A percentile compares a stretch with the other conserved stretches of the same genome.
Conservation (phyloP, 2,888 invertebrate species). For the Perdita meconis region DNA sequence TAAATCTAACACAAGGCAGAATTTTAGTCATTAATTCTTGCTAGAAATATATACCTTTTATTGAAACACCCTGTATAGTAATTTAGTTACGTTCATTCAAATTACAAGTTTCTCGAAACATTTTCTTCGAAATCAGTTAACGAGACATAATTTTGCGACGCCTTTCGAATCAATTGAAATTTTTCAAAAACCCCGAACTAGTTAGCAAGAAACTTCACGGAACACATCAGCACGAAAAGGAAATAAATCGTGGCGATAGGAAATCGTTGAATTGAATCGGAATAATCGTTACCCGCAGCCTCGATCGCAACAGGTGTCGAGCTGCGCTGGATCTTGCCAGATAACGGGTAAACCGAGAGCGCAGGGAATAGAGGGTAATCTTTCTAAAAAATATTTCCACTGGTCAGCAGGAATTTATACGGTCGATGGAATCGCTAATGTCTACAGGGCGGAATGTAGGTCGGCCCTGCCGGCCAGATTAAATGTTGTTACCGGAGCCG, state of each 20-base stretch:
- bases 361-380: background rate
- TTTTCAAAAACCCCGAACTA: background rate
- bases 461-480: constrained; percentile 32
- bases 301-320: constrained; percentile 53
- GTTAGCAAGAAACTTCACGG: too few species aligned
- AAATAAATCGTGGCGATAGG: background rate
- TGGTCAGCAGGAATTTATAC: constrained; percentile 29
- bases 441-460: constrained; percentile 38
- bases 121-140: background rate
- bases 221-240: background rate
- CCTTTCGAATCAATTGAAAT: background rate
- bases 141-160: background rate
- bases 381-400: constrained; percentile 9
- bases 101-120: background rate
- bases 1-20: too few species aligned
- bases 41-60: too few species aligned
- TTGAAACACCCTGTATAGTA: too few species aligned
- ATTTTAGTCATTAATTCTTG: too few species aligned
- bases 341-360: constrained; percentile 16
- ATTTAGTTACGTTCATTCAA: too few species aligned
- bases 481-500: constrained; percentile 45
- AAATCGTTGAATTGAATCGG: constrained; percentile 8
- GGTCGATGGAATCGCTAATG: constrained; percentile 44
- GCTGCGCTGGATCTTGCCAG: background rate
- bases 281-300: constrained; percentile 25